Percentiles rank a stretch among this genome's conserved stretches.
Evolutionary conservation across 2,113 vertebrate species (phyloP).

Genomic region (Falco punctatus): DNA sequence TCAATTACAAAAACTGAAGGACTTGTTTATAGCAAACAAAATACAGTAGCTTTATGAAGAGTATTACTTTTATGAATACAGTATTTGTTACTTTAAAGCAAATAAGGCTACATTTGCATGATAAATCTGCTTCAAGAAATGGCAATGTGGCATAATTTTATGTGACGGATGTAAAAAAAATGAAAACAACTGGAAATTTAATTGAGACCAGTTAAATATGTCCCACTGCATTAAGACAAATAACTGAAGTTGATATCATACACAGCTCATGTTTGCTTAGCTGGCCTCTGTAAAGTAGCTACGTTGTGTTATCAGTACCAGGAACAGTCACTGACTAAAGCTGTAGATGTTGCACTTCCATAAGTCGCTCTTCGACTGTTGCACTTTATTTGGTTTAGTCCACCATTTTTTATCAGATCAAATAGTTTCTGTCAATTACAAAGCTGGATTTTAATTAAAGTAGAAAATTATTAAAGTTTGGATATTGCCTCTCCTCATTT

Average conservation of each 20-base stretch:
- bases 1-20: neutral
- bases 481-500: constrained; percentile 23
- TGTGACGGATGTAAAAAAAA: neutral
- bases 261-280: neutral
- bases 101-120: neutral
- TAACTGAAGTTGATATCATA: constrained; percentile 4
- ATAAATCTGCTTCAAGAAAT: neutral
- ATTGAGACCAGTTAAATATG: neutral
- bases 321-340: neutral
- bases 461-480: neutral
- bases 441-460: neutral
- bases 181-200: neutral
- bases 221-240: neutral
- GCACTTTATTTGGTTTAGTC: neutral
- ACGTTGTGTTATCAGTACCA: neutral
- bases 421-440: neutral
- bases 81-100: neutral
- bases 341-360: neutral
- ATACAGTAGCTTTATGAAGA: neutral
- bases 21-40: neutral
- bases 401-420: neutral
- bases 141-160: neutral
- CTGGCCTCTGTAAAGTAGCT: neutral
- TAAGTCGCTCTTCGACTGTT: constrained; percentile 8
- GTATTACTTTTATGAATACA: neutral